phyloP scores from a whole-genome alignment of 2,113 vertebrate species.

The Chaenogobius annularis region DNA sequence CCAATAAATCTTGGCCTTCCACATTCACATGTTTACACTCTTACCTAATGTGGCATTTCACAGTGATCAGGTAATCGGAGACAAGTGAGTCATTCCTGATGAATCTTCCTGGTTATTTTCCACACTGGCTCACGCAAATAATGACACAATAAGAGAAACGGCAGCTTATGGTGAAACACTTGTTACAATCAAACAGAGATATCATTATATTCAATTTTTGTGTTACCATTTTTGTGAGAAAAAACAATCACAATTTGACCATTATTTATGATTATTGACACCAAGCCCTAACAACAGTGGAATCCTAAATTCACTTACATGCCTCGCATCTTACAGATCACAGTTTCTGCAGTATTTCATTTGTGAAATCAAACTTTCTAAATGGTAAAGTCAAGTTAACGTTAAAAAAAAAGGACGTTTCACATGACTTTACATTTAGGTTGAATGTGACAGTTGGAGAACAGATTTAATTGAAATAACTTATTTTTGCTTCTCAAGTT shows the following conservation, averaged over 20 bases:
- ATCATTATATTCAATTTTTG: neutral
- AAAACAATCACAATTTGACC: neutral
- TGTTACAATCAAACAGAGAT: neutral
- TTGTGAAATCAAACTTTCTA: neutral
- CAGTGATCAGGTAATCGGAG: conserved; percentile 36
- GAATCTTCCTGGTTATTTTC: conserved; percentile 69
- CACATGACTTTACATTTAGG: too few species aligned
- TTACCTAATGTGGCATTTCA: conserved; percentile 18
- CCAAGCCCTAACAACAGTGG: neutral
- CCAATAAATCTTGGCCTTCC: neutral
- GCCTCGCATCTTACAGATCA: neutral
- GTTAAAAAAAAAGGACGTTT: neutral
- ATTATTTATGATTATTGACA: neutral
- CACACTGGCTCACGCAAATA: conserved; percentile 55
- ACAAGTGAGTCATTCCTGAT: conserved; percentile 69
- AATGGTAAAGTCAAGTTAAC: neutral
- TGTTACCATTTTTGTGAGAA: neutral
- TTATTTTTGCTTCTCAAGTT: too few species aligned
- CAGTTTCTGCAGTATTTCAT: neutral
- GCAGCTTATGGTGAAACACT: conserved; percentile 18
- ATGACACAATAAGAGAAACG: conserved; percentile 53
- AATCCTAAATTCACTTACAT: neutral
- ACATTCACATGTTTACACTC: neutral
- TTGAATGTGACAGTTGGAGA: too few species aligned
- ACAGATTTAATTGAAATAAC: too few species aligned